A percentile compares a stretch with the other conserved stretches of the same genome.
phyloP scores from a whole-genome alignment of 2,113 vertebrate species.

The Todiramphus chloris region DNA sequence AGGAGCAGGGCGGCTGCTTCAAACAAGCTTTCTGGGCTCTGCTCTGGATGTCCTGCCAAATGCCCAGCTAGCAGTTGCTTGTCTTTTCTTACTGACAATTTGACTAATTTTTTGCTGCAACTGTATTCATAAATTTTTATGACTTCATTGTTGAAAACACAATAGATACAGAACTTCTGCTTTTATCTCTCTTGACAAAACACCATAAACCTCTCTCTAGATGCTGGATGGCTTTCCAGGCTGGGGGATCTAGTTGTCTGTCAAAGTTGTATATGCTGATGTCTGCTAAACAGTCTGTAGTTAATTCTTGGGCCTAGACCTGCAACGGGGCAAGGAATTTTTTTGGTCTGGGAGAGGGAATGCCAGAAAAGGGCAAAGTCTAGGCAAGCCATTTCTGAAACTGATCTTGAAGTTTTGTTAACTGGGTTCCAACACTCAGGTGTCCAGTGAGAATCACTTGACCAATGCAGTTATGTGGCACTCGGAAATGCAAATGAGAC shows the following conservation, averaged over 20 bases:
- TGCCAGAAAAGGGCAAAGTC: background rate
- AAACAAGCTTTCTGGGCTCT: background rate
- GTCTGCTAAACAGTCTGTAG: background rate
- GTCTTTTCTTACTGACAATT: background rate
- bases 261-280: background rate
- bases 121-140: background rate
- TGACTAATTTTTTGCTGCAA: background rate
- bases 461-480: background rate
- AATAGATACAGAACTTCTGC: background rate
- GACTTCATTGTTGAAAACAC: background rate
- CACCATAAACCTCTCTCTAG: background rate
- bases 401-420: background rate
- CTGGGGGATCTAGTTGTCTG: background rate
- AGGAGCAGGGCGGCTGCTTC: background rate
- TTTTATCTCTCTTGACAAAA: background rate
- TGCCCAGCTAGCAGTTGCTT: background rate
- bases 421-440: background rate
- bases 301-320: background rate
- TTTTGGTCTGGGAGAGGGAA: background rate
- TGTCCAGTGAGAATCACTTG: background rate
- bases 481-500: background rate
- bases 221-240: background rate
- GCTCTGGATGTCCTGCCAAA: background rate
- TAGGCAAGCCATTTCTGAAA: background rate
- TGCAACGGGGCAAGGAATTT: background rate